Evolutionary conservation across 2,888 invertebrate genomes (phyloP), one percentile per base, ranked within the genome.

Genomic region (Drosophila sordidula): DNA sequence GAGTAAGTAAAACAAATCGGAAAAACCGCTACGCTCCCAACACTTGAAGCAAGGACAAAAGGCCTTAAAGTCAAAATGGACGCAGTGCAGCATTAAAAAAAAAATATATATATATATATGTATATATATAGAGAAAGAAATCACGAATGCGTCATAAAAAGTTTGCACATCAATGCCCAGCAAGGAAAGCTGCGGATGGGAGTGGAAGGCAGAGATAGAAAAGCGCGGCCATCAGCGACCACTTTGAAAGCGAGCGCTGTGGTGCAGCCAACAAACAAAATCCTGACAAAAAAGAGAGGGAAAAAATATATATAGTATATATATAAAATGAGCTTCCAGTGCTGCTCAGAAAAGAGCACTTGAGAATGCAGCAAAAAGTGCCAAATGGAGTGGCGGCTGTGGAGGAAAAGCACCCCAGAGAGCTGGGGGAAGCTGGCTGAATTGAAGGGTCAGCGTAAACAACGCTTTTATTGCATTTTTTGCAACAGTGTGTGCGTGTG

Each of bases 81-180:
- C 87, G 80, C 88, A 79, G 68, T 82, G 88, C 86, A 82, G 74
- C 79, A 81, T 66, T 79, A 73, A 78, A 71, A 44, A 64, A 45
- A n/a, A n/a, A n/a, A n/a, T n/a, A n/a, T 72, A 61, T 57, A 51
- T 22, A 52, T 38, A 59, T 34, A 59, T 49, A 39, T 54, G 69
- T 58, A 42, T 61, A 61, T 34, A 59, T 54, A 66, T 47, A 72
- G 70, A 55, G 69, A 65, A 73, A 69, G 63, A 81, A 80, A 88
- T 82, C 83, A 88, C 83, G 80, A 86, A 83, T 84, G 88, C 84
- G 78, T 83, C 83, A 85, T 83, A 88, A 84, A 82, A 88, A 82
- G 78, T 83, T 83, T 83, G 78, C 84, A 82, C 88, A 82, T 85
- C 88, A 85, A 82, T 70, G 72, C 56, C 46, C 67, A 54, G 67